A percentile compares a stretch with the other conserved stretches of the same genome.
These are phyloP conservation scores for Onychorhynchus coronatus DNA, from an alignment of 2,113 vertebrate species.

Conservation along the genomic window DNA sequence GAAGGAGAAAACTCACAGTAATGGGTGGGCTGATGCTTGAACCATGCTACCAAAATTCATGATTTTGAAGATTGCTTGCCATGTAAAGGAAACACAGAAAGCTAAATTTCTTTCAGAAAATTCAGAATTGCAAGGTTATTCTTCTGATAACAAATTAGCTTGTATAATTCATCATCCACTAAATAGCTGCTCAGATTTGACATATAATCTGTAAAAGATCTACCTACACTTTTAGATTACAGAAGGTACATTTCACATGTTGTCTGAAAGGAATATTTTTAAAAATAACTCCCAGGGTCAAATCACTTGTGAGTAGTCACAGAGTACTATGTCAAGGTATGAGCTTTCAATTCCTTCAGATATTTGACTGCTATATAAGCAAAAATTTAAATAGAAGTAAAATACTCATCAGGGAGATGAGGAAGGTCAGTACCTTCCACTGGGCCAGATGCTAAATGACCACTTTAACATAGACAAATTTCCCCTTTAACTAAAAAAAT, in stretches of 20 bases:
- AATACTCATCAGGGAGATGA: neutral
- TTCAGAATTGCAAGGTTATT: neutral
- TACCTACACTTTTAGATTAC: neutral
- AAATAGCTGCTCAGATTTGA: neutral
- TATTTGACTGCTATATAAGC: neutral
- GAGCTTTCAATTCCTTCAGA: neutral
- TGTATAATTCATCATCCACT: neutral
- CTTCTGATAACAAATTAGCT: neutral
- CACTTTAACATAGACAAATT: neutral
- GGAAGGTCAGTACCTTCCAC: neutral
- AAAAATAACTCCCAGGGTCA: neutral
- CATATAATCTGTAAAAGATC: neutral
- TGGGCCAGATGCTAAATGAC: neutral
- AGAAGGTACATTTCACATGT: neutral
- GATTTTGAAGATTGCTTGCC: fast-evolving
- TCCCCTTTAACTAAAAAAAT: neutral
- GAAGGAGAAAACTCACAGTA: neutral
- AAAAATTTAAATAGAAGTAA: neutral
- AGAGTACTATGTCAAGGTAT: neutral
- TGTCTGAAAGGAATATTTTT: neutral
- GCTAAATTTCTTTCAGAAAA: neutral
- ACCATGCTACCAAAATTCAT: fast-evolving
- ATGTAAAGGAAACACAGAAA: neutral
- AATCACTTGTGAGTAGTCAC: neutral
- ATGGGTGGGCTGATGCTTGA: neutral